phyloP scores from a whole-genome alignment of 2,113 vertebrate species.

The Macrotis lagotis region DNA sequence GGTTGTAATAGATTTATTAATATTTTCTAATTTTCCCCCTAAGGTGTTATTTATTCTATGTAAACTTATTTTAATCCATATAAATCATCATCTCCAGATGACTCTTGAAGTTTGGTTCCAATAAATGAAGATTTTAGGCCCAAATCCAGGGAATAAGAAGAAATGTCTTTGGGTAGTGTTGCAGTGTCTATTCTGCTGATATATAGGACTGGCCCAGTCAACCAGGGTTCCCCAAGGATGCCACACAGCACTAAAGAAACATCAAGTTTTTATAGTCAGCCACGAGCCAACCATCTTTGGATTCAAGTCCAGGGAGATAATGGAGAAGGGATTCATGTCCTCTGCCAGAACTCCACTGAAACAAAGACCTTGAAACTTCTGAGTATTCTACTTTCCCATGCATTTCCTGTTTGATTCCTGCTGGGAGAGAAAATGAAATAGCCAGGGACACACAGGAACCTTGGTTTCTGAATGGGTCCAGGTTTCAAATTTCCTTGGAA shows the following conservation, averaged over 20 bases:
- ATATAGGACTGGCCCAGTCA: neutral
- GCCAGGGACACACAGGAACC: neutral
- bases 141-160: neutral
- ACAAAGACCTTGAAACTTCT: neutral
- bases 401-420: neutral
- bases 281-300: neutral
- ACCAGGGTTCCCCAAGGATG: neutral
- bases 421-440: neutral
- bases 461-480: neutral
- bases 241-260: neutral
- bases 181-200: neutral
- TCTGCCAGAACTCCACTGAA: neutral
- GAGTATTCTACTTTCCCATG: neutral
- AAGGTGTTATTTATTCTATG: neutral
- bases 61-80: neutral
- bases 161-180: neutral
- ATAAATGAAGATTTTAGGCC: neutral
- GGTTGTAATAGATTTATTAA: neutral
- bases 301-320: neutral
- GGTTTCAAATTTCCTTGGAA: neutral
- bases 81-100: neutral
- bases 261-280: neutral
- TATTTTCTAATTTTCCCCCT: neutral
- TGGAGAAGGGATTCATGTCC: neutral
- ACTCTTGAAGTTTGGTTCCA: neutral